phyloP scores from a whole-genome alignment of 2,113 vertebrate genomes.

The Elgaria multicarinata region DNA sequence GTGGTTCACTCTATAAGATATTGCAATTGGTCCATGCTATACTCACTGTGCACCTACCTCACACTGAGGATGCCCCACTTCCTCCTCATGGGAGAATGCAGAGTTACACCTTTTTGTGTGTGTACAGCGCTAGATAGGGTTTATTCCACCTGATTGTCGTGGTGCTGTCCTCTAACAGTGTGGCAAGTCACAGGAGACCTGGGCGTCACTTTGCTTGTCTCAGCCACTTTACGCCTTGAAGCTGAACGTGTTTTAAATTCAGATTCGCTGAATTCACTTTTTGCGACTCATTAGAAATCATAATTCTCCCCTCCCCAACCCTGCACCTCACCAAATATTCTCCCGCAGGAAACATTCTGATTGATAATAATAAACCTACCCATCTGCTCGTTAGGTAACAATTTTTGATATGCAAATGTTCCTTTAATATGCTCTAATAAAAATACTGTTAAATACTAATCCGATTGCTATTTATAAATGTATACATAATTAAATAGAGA shows the following conservation, averaged over 20 bases:
- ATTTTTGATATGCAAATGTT: slow-evolving; percentile 61
- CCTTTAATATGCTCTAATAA: slow-evolving; percentile 62
- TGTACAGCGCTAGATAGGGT: background rate
- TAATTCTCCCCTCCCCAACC: background rate
- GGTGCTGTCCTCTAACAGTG: background rate
- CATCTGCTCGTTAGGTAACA: slow-evolving; percentile 54
- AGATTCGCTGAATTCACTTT: slow-evolving; percentile 32
- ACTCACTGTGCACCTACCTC: too few species aligned
- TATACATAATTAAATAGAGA: slow-evolving; percentile 70
- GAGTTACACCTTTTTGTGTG: too few species aligned
- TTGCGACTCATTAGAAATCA: background rate
- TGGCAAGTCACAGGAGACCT: background rate
- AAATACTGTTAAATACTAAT: slow-evolving; percentile 75
- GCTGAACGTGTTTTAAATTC: accelerated
- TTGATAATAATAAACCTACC: slow-evolving; percentile 38
- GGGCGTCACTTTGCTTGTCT: background rate
- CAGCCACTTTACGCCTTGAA: too few species aligned
- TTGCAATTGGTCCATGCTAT: too few species aligned
- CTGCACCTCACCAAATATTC: background rate
- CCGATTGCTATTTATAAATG: slow-evolving; percentile 72
- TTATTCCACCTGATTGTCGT: too few species aligned
- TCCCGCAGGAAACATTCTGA: slow-evolving; percentile 9
- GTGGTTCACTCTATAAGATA: too few species aligned
- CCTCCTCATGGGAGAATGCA: too few species aligned
- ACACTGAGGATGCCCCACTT: too few species aligned